These are phyloP conservation scores for Cyclargus thomasi DNA, from an alignment of 1,140 invertebrate genomes.

Conservation along the genomic window DNA sequence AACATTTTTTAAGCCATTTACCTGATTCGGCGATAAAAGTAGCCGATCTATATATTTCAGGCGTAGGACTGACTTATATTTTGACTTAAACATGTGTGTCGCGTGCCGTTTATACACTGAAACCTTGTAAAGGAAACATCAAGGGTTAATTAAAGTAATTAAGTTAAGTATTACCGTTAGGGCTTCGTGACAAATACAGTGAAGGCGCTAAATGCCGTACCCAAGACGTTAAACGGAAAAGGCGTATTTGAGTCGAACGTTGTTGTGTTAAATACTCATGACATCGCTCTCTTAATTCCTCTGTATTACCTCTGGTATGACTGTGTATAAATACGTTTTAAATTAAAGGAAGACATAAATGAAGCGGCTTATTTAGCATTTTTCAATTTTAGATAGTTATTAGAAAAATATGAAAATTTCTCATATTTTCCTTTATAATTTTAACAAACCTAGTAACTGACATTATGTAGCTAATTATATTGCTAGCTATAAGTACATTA, in stretches of 20 bases:
- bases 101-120: not conserved
- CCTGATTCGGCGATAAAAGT: not conserved
- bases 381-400: no score
- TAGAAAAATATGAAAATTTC: no score
- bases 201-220: not conserved
- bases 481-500: no score
- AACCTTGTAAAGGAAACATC: not conserved
- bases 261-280: not conserved
- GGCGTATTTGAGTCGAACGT: not conserved
- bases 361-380: no score
- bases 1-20: not conserved
- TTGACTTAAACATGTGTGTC: not conserved
- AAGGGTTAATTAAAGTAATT: constrained; percentile 15
- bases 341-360: no score
- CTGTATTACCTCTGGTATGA: not conserved
- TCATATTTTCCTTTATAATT: no score
- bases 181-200: constrained; percentile 8
- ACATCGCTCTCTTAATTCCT: not conserved
- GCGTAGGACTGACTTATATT: not conserved
- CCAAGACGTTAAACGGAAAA: constrained; percentile 3
- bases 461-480: no score
- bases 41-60: not conserved
- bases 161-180: constrained; percentile 1
- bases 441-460: no score
- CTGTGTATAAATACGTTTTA: no score